These are phyloP conservation scores for Diprion similis DNA, from an alignment of 1,140 invertebrate species.

Conservation along the genomic window DNA sequence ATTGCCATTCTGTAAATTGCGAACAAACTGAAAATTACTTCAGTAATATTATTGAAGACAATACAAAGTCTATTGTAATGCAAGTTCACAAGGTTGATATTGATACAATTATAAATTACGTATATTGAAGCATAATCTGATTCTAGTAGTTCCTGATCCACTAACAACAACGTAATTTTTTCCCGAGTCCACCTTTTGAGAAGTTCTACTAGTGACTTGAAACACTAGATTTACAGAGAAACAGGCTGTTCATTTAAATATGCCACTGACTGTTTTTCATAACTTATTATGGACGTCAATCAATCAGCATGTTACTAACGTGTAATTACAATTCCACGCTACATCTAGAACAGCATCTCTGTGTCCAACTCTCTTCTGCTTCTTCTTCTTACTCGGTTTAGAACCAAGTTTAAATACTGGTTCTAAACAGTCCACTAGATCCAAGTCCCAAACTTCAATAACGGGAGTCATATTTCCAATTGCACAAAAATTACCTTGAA, in stretches of 20 bases:
- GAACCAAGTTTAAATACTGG: conserved; percentile 83
- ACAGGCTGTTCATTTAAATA: too few relatives aligned
- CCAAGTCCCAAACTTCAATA: conserved; percentile 95
- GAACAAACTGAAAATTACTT: conserved; percentile 21
- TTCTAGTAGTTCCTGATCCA: too few relatives aligned
- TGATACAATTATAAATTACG: too few relatives aligned
- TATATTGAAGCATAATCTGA: too few relatives aligned
- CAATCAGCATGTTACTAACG: conserved; percentile 39
- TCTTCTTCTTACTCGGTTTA: conserved; percentile 80
- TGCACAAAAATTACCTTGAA: conserved; percentile 84
- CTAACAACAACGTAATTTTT: too few relatives aligned
- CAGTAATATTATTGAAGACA: conserved; percentile 40
- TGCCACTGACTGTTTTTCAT: too few relatives aligned
- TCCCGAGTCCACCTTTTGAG: too few relatives aligned
- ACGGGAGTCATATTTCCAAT: conserved; percentile 90
- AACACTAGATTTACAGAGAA: too few relatives aligned
- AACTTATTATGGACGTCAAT: neutral
- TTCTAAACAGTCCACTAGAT: conserved; percentile 89
- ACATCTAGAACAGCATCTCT: conserved; percentile 90
- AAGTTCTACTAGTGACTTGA: too few relatives aligned
- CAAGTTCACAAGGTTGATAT: too few relatives aligned
- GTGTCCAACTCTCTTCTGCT: conserved; percentile 75
- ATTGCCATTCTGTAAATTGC: conserved; percentile 1
- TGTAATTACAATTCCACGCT: conserved; percentile 85
- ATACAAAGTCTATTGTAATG: conserved; percentile 10